These are phyloP conservation scores for Isichthys henryi DNA, from an alignment of 2,113 vertebrate species.

Conservation along the genomic window DNA sequence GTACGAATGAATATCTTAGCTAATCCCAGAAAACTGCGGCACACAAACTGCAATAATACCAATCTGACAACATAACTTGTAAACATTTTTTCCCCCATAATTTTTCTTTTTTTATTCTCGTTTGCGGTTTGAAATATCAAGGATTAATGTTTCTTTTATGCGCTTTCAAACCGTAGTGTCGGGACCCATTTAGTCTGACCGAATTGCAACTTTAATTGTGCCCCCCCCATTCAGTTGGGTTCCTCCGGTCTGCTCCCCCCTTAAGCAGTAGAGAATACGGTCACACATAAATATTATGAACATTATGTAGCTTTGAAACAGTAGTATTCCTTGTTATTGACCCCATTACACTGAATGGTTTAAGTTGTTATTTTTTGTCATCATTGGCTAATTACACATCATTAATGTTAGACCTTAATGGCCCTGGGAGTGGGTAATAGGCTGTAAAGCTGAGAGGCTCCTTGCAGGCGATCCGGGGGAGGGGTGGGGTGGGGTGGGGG, in stretches of 20 bases:
- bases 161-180: not conserved
- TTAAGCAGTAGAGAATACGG: constrained; percentile 52
- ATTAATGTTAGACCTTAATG: constrained; percentile 87
- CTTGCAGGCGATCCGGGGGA: constrained; percentile 53
- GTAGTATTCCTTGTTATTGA: constrained; percentile 83
- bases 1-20: not conserved
- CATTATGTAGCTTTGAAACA: constrained; percentile 62
- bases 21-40: not conserved
- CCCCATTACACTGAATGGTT: constrained; percentile 78
- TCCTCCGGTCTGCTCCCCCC: constrained; percentile 57
- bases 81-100: not conserved
- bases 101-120: not conserved
- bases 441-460: constrained; percentile 66
- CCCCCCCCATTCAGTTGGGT: not conserved
- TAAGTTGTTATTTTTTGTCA: constrained; percentile 86
- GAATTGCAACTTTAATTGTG: not conserved
- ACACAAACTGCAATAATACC: not conserved
- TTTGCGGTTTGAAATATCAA: not conserved
- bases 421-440: constrained; percentile 71
- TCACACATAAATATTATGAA: constrained; percentile 62
- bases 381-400: constrained; percentile 95
- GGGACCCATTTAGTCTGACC: not conserved
- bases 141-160: not conserved
- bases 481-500: constrained; percentile 51
- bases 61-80: not conserved